Base-by-base conservation (phyloP, 1,140 invertebrate genomes). In the Drosophila saltans region DNA sequence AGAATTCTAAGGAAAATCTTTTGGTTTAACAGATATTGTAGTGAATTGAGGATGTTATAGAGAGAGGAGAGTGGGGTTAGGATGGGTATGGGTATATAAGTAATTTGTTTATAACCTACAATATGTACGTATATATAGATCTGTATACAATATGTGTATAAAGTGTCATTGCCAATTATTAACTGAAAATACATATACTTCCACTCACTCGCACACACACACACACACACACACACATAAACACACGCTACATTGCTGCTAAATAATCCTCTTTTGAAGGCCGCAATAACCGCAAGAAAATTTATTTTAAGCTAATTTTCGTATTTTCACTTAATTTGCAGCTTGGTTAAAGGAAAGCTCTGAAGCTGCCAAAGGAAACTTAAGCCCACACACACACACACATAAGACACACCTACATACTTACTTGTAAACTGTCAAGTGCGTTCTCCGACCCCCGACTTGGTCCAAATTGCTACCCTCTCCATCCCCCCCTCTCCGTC, bases 261-360 rank as follows among this genome's bases (percentile, higher is more conserved):
- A n/a, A 65, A 57, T 72, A 76, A 86, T 66, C 62, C 79, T 81
- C 81, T 81, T 81, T 86, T 85, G 80, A 82, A 81, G 82, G 69
- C 67, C 79, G 69, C 72, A 59, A 55, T 55, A 82, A 83, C 77
- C 75, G 68, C 75, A 78, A 72, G 62, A 72, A 45, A 78, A 77
- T 76, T 77, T 83, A 86, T 83, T 86, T 86, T 83, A 88, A 86
- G 82, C 84, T 86, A 89, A 86, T 86, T 86, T 86, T 83, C 82
- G 76, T 89, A 89, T 86, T 86, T 83, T 83, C 84, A 89, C 84
- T 86, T 86, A 89, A 88, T 86, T 86, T 83, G 70, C 84, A 79
- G 69, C 72, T 63, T 75, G 60, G 61, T 59, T 59, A 59, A 59
- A 39, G 57, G n/a, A 59, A 28, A 57, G n/a, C 30, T 39, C 8